Evolutionary conservation across 2,888 invertebrate species (phyloP), one percentile per base, ranked within the genome.

Genomic region (Drosophila mimetica): DNA sequence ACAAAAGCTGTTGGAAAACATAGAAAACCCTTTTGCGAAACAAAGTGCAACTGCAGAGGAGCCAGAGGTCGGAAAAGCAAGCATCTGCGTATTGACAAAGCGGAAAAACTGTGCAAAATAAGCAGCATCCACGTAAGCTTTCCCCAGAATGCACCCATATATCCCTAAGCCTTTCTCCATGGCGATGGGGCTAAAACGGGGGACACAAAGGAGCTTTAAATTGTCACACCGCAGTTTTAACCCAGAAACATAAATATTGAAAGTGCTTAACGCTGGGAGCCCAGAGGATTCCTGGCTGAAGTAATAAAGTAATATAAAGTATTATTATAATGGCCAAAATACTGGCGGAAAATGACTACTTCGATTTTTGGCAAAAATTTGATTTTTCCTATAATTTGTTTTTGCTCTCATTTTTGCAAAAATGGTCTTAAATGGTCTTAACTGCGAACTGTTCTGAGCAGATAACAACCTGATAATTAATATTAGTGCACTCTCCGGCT

Each of bases 181-280:
- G 65, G 50, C 34, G n/a, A n/a, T n/a, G n/a, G n/a, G n/a, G n/a
- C n/a, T n/a, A n/a, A n/a, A n/a, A 9, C 8, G 13, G n/a, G 30
- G 8, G 41, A 30, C 28, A 30, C 46, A 30, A 36, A 13, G 48
- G 30, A 55, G 71, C 69, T 63, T 74, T 67, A 63, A 71, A 82
- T 71, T 79, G 74, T 82, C 79, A 59, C 66, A 59, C 70, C 69
- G 74, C 72, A 72, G 73, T 71, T 74, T 75, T 84, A 84, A 85
- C 88, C 84, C 78, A 85, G 79, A 85, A 85, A 86, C 84, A 85
- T 88, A 85, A 84, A 84, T 86, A 86, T 76, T 73, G 76, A 16
- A 14, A 28, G 44, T 22, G 25, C 14, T 44, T 28, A 16, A 6
- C 14, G 28, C 20, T 3, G 22, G 44, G 44, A 4, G 4, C 11